Evolutionary conservation across 2,113 vertebrate genomes (phyloP), one percentile per base, ranked within the genome.

Genomic region (Eonycteris spelaea): DNA sequence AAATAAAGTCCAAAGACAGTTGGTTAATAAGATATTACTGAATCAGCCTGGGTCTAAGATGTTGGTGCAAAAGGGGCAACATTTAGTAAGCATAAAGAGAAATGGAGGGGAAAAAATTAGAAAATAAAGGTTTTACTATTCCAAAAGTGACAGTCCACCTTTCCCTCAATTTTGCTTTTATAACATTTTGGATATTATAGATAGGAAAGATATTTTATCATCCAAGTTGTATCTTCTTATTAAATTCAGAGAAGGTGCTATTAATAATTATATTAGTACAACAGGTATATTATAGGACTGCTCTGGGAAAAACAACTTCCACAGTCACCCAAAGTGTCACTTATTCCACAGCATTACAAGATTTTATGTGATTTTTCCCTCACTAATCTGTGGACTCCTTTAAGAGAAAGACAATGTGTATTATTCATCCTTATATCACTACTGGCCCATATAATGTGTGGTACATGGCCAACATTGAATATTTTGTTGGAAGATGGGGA

Each of bases 1-100:
- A 96, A 86, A 97, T 94, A 86, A 87, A 82, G 87, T 91, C 92
- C 63, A 57, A 93, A 96, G 80, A 93, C 55, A 87, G 91, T 83
- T 85, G 65, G 68, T 85, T 96, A 95, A 86, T 90, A 92, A 94
- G 91, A 91, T 92, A 75, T 86, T 95, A 92, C 43, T 95, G 68
- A 96, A 82, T 79, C 59, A 59, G 67, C 26, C 38, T 7, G n/a
- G 24, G 45, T 85, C 26, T 89, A 88, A 91, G 48, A 85, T 57
- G 22, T 40, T 70, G 22, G 51, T 79, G 55, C 16, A 90, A 73
- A 57, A 74, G 12, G 55, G 38, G 5, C 26, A 95, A 78, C 53
- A 85, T 82, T 87, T 84, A 59, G 28, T 79, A 86, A 68, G 38
- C 73, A 85, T 3, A 53, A 68, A 87, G 30, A 90, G 26, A 93